These are phyloP conservation scores for Margarornis squamiger DNA, from an alignment of 2,797 vertebrate genomes.

Conservation along the genomic window DNA sequence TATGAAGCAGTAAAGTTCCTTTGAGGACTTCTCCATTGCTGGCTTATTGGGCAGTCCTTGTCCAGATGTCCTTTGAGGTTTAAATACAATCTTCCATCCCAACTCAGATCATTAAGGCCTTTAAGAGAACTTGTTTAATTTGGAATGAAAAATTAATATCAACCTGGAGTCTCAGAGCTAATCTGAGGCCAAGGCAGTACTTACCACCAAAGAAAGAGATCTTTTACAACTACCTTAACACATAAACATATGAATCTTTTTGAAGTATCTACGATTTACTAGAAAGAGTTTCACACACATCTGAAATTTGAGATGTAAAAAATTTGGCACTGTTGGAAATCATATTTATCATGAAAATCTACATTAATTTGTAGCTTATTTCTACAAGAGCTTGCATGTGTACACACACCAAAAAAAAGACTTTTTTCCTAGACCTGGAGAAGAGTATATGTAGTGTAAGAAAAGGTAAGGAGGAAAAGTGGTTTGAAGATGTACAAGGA, in stretches of 20 bases:
- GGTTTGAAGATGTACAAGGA: background rate
- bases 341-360: background rate
- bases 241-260: background rate
- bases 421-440: background rate
- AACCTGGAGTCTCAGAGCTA: background rate
- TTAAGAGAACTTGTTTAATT: background rate
- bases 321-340: background rate
- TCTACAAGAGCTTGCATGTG: background rate
- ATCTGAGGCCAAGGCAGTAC: background rate
- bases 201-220: background rate
- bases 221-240: background rate
- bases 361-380: background rate
- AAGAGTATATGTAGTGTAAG: background rate
- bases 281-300: background rate
- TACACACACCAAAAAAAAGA: background rate
- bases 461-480: background rate
- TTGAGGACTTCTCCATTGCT: background rate
- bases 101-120: background rate
- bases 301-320: background rate
- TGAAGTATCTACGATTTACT: background rate
- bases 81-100: background rate
- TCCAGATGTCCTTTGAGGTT: background rate
- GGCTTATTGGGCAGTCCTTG: background rate
- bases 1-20: background rate
- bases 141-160: background rate